These are phyloP conservation scores for Heterotilapia buettikoferi DNA, from an alignment of 2,113 vertebrate genomes.

Conservation along the genomic window DNA sequence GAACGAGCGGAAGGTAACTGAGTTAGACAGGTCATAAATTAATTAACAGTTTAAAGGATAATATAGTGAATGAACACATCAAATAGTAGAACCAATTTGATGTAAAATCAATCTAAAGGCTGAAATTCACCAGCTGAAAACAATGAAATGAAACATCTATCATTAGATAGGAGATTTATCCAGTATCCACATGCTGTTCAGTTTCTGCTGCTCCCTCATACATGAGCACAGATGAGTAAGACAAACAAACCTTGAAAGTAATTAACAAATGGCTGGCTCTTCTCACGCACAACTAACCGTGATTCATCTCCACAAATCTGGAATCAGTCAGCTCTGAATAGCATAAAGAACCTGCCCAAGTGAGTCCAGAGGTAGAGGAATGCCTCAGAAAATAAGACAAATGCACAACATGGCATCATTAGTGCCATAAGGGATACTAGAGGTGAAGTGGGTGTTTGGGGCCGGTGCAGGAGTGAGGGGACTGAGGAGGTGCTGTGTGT, in stretches of 20 bases:
- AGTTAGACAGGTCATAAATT: neutral
- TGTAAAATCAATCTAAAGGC: neutral
- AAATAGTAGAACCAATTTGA: neutral
- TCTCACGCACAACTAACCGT: conserved; percentile 50
- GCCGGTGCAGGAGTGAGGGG: neutral
- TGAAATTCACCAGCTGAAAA: neutral
- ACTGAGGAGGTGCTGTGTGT: neutral
- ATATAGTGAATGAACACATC: neutral
- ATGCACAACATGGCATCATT: conserved; percentile 39
- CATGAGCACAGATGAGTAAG: conserved; percentile 46
- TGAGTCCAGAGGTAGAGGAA: neutral
- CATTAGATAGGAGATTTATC: conserved; percentile 4
- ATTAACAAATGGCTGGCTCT: conserved; percentile 32
- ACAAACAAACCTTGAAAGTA: conserved; percentile 56
- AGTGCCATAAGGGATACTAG: conserved; percentile 7
- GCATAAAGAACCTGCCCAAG: conserved; percentile 19
- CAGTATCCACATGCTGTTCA: conserved; percentile 34
- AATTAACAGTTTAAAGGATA: neutral
- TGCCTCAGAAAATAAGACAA: conserved; percentile 5
- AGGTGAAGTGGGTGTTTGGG: conserved; percentile 20
- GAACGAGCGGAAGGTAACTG: neutral
- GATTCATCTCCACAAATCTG: conserved; percentile 36
- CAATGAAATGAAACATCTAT: neutral
- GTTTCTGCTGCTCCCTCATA: conserved; percentile 29
- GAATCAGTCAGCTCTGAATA: conserved; percentile 18